These are phyloP conservation scores for Xestobium rufovillosum DNA, from an alignment of 2,888 invertebrate species.

Conservation along the genomic window DNA sequence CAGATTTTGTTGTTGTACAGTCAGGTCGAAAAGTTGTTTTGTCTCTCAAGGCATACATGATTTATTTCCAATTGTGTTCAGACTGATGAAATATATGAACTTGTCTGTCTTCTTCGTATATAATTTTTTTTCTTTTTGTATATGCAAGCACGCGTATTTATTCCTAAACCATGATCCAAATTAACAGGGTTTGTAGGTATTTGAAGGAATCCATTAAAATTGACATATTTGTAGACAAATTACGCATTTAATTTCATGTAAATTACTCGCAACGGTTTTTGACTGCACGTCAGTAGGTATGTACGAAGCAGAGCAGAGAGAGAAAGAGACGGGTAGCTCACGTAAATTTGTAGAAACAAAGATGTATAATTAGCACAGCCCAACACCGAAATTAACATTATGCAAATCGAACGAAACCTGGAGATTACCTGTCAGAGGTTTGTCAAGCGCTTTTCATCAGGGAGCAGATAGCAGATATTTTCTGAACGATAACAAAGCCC, in stretches of 20 bases:
- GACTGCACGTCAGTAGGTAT: neutral
- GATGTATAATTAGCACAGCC: conserved; percentile 32
- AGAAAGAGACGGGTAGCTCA: conserved; percentile 14
- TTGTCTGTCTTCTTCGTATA: conserved; percentile 24
- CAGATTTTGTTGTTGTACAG: conserved; percentile 36
- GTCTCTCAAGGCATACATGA: conserved; percentile 28
- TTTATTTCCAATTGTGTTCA: conserved; percentile 30
- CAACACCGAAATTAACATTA: conserved; percentile 37
- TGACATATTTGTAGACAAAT: too few relatives aligned
- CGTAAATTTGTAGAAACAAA: conserved; percentile 22
- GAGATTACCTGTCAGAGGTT: conserved; percentile 40
- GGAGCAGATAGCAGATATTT: too few relatives aligned
- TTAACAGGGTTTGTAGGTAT: too few relatives aligned
- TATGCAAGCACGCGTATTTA: too few relatives aligned
- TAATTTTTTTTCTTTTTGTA: too few relatives aligned
- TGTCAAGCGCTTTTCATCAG: conserved; percentile 36
- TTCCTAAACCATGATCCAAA: too few relatives aligned
- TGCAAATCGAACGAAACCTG: conserved; percentile 37
- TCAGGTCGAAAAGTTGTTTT: conserved; percentile 31
- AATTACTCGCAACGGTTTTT: conserved; percentile 15
- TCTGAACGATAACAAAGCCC: too few relatives aligned
- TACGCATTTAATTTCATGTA: conserved; percentile 27
- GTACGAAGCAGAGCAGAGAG: neutral
- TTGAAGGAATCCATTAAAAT: too few relatives aligned
- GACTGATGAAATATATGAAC: conserved; percentile 26